These are phyloP conservation scores for Sceliomorpha sp. DNA, from an alignment of 2,888 invertebrate genomes.

Conservation along the genomic window DNA sequence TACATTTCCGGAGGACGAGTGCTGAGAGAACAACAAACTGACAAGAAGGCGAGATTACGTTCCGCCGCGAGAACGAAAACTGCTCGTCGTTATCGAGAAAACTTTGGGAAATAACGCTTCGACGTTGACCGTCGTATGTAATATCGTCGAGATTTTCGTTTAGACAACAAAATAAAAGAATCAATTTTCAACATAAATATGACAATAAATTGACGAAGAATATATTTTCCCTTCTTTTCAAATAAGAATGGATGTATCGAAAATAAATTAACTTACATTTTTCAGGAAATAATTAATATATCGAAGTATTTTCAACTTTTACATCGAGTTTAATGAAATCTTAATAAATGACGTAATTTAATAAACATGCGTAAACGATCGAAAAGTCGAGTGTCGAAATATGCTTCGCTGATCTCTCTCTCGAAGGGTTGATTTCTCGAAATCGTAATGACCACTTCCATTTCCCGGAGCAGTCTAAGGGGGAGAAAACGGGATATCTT, in stretches of 20 bases:
- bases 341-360: too few relatives aligned
- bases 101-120: slow-evolving; percentile 10
- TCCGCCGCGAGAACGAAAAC: slow-evolving; percentile 8
- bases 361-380: too few relatives aligned
- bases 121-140: too few relatives aligned
- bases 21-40: slow-evolving; percentile 26
- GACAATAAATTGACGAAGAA: too few relatives aligned
- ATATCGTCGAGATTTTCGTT: slow-evolving; percentile 8
- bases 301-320: background rate
- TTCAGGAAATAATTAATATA: background rate
- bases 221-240: too few relatives aligned
- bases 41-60: slow-evolving; percentile 23
- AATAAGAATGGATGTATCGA: too few relatives aligned
- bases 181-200: too few relatives aligned
- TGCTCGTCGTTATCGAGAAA: slow-evolving; percentile 15
- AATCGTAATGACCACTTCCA: background rate
- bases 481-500: slow-evolving; percentile 1
- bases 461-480: slow-evolving; percentile 1
- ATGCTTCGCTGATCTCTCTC: background rate
- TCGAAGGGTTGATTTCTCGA: background rate
- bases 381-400: too few relatives aligned
- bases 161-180: slow-evolving; percentile 5
- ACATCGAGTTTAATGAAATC: too few relatives aligned
- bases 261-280: too few relatives aligned
- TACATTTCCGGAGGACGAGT: slow-evolving; percentile 60